Evolutionary conservation across 2,888 invertebrate genomes (phyloP).

Genomic region (Drosophila infuscata): DNA sequence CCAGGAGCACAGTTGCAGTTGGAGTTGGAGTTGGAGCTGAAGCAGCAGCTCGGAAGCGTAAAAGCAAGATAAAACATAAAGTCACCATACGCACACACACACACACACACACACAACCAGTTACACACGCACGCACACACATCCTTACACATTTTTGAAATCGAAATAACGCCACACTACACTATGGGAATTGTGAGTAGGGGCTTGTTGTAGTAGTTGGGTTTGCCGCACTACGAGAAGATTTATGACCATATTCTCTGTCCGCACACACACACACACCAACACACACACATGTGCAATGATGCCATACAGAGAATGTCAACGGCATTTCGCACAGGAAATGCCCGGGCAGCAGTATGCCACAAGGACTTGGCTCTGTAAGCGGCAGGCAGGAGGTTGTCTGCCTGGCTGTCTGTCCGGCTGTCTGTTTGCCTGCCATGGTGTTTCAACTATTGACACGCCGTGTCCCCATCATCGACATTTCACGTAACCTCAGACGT

Average conservation of each 20-base stretch:
- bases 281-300: slow-evolving; percentile 15
- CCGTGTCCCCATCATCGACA: slow-evolving; percentile 64
- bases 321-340: slow-evolving; percentile 51
- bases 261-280: slow-evolving; percentile 38
- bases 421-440: slow-evolving; percentile 11
- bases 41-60: slow-evolving; percentile 71
- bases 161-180: slow-evolving; percentile 54
- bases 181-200: background rate
- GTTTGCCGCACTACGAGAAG: slow-evolving; percentile 47
- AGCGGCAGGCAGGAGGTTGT: slow-evolving; percentile 15
- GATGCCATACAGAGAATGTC: slow-evolving; percentile 60
- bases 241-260: slow-evolving; percentile 71
- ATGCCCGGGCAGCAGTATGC: slow-evolving; percentile 54
- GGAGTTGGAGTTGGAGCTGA: slow-evolving; percentile 7
- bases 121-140: slow-evolving; percentile 42
- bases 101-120: slow-evolving; percentile 11
- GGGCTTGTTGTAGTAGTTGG: background rate
- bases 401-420: background rate
- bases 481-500: slow-evolving; percentile 75
- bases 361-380: slow-evolving; percentile 56
- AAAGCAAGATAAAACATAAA: slow-evolving; percentile 77
- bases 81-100: slow-evolving; percentile 52
- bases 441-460: slow-evolving; percentile 72
- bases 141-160: slow-evolving; percentile 36
- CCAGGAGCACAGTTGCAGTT: slow-evolving; percentile 39